Evolutionary conservation across 2,113 vertebrate species (phyloP), one percentile per base, ranked within the genome.

Genomic region (Rhinopomastus cyanomelas): DNA sequence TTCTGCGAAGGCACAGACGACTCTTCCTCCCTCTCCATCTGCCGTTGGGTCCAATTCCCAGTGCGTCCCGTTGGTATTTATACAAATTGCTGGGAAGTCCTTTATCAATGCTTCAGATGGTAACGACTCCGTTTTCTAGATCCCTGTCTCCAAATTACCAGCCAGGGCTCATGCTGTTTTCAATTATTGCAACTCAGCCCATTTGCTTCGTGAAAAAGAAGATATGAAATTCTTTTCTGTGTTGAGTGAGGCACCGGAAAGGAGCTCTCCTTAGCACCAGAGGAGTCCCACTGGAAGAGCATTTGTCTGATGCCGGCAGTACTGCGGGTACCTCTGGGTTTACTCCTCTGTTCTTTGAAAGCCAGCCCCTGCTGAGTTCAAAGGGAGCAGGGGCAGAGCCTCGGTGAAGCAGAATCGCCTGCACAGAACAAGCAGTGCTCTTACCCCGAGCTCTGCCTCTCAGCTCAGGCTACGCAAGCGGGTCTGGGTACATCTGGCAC

Each of bases 181-280:
- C 85, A 86, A 48, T 96, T 94, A 94, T 88, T 95, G 19, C 69
- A 75, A 72, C 92, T 89, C 82, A 71, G 82, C 89, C 77, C 49
- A 5, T 74, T 81, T 81, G 57, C 51, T 88, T 68, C 55, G 20
- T 68, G 61, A 92, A 81, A 77, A 78, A 42, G 15, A 42, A 42
- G n/a, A n/a, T n/a, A 42, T 42, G 11, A 42, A 11, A 88, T 65
- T 22, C 5, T 76, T 60, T 61, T 57, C 53, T 83, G 69, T 1
- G 0, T 73, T 80, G 19, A 78, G 25, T 11, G 39, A 79, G 71
- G 22, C 30, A 65, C 46, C 26, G 81, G 79, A 89, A 86, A 32
- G 26, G 36, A 84, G 13, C 88, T 91, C 86, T 75, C 71, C 39
- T 68, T 65, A 8, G 8, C 82, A 65, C 44, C 30, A 19, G 22